Evolutionary conservation across 2,888 invertebrate genomes (phyloP), one percentile per base, ranked within the genome.

Genomic region (Odontocerum albicorne): DNA sequence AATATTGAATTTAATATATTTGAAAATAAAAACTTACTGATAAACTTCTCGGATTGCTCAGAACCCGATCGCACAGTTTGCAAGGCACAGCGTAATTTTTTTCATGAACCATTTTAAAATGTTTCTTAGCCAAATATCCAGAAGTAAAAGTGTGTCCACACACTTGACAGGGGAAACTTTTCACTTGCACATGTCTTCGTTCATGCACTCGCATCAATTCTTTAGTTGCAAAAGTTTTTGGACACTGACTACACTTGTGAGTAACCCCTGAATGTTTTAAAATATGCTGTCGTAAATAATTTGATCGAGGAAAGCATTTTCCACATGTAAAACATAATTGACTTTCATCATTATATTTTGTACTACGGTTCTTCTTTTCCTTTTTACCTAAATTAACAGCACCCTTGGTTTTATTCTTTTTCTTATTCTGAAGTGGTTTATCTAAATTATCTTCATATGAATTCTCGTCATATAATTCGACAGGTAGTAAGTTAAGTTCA

Each of bases 291-390:
- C 51, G 51, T 17, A 51, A 33, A 7, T 42, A 35, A 19, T 27
- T 32, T 6, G 51, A 16, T 15, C 21, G 33, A 1, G 51, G 51
- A 31, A 43, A 51, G 8, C 22, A 21, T 22, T 43, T 51, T 10
- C 51, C 51, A 35, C 51, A 51, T 35, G 43, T 32, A 35, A 43
- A 43, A 27, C 51, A 51, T 3, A 51, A 36, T 17, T 42, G 43
- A 44, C 51, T 51, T 22, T 51, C 51, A 13, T 51, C 51, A n/a
- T 43, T 36, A 36, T 22, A 51, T 39, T 51, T 51, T n/a, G 35
- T 35, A 21, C 35, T 51, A 17, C 51, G 39, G 4, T 15, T 49
- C n/a, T 20, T 15, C 33, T 42, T 51, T 10, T 40, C 21, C 10
- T 40, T 40, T 10, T n/a, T n/a, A n/a, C n/a, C n/a, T n/a, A n/a